A percentile compares a stretch with the other conserved stretches of the same genome.
Evolutionary conservation across 1,140 invertebrate genomes (phyloP).

Genomic region (Macrostomum lignano): DNA sequence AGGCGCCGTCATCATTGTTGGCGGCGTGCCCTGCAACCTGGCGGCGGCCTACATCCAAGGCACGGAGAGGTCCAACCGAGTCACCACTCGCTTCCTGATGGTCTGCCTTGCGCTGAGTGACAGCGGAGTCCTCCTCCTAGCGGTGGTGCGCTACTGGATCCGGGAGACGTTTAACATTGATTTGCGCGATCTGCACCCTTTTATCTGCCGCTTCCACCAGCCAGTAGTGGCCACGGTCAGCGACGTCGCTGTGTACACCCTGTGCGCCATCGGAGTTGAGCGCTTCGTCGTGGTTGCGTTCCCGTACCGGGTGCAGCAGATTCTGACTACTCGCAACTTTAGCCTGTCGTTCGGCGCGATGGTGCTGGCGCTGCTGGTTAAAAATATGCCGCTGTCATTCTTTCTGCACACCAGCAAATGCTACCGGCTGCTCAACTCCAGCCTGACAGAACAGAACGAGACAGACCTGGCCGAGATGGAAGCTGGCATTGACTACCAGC

Average conservation of each 20-base stretch:
- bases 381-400: conserved; percentile 2
- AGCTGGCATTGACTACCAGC: background rate
- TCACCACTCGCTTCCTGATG: background rate
- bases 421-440: background rate
- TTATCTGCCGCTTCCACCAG: background rate
- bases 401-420: background rate
- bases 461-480: background rate
- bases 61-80: background rate
- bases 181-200: background rate
- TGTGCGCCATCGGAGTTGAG: conserved; percentile 1
- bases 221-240: background rate
- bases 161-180: conserved; percentile 1
- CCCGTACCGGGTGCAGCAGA: background rate
- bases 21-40: background rate
- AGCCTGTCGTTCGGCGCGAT: background rate
- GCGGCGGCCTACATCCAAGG: background rate
- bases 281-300: background rate
- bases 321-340: background rate
- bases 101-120: background rate
- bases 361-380: background rate
- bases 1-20: background rate
- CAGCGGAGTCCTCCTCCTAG: background rate
- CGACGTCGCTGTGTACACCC: background rate
- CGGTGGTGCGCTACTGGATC: conserved; percentile 1
- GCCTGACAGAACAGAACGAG: background rate